Percentiles rank a stretch among this genome's conserved stretches.
Conservation (phyloP, 2,797 vertebrate species). For the Masticophis lateralis region DNA sequence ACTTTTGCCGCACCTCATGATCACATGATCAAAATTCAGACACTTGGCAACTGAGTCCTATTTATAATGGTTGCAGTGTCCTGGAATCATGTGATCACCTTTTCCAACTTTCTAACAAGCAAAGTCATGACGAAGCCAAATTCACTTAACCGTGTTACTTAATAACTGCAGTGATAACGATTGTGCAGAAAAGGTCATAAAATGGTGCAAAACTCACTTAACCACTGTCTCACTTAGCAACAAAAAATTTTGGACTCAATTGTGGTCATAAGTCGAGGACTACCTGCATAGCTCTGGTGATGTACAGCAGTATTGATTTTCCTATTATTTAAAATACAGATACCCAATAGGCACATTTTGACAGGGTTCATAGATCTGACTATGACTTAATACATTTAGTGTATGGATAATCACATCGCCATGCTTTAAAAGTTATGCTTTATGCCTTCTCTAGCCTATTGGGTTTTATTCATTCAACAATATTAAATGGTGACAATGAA, state of each 20-base stretch:
- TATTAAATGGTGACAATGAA: not conserved
- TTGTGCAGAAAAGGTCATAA: not conserved
- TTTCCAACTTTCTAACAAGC: not conserved
- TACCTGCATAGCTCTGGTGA: not conserved
- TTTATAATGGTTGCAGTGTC: not conserved
- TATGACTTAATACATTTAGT: not conserved
- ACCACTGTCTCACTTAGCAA: not conserved
- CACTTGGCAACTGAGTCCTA: not conserved
- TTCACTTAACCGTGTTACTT: not conserved
- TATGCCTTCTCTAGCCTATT: not conserved
- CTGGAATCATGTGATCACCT: not conserved
- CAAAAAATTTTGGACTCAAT: not conserved
- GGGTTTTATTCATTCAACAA: not conserved
- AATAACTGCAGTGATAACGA: not conserved
- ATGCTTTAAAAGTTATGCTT: not conserved
- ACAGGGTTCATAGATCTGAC: not conserved
- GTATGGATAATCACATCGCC: not conserved
- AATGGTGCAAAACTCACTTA: not conserved
- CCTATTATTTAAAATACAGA: not conserved
- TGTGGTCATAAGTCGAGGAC: not conserved
- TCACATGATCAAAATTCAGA: not conserved
- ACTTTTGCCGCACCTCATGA: not conserved
- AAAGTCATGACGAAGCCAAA: not conserved
- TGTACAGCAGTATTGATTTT: accelerated
- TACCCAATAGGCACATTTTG: accelerated